Evolutionary conservation across 2,113 vertebrate species (phyloP), one percentile per base, ranked within the genome.

Genomic region (Cheilinus undulatus): DNA sequence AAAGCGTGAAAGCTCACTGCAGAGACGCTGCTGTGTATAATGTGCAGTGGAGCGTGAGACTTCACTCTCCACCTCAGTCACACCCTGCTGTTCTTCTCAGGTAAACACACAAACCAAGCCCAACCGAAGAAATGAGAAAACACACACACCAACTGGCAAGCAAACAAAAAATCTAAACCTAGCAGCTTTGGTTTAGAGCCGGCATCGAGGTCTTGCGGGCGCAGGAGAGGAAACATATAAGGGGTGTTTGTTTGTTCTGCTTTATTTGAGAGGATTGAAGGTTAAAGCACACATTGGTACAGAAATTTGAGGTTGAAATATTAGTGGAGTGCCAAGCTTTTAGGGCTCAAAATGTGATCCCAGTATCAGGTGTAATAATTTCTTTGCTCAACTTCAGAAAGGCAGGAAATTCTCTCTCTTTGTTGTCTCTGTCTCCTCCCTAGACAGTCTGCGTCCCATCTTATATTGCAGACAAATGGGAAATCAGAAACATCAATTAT

Each of bases 401-500:
- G 28, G 40, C 23, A 26, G 28, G 28, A 8, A 23, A 15, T 20
- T 24, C 19, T 13, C 13, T 11, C 15, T 27, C 12, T 36, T 56
- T 26, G 30, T 26, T 20, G 36, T 78, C 20, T 22, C 22, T 28
- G n/a, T 27, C 61, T 24, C 52, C 11, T 34, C 24, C 51, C 19
- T 9, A 19, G 2, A n/a, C 63, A 26, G 8, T 48, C 58, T 50
- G 32, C 2, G 15, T 61, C 69, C 27, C 57, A 49, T 48, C 56
- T 82, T 68, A 36, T 20, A 45, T 74, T 38, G 56, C 68, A 51
- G 53, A 51, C 77, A 82, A 83, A 85, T 74, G 76, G 80, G 59
- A 83, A 80, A 84, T 86, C 78, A 71, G 73, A 89, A 88, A 58
- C 86, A 89, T 91, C 80, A 85, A 84, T 91, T 90, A 91, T 69